Base-by-base conservation (phyloP, 2,797 vertebrate genomes). In the Gorsachius magnificus region DNA sequence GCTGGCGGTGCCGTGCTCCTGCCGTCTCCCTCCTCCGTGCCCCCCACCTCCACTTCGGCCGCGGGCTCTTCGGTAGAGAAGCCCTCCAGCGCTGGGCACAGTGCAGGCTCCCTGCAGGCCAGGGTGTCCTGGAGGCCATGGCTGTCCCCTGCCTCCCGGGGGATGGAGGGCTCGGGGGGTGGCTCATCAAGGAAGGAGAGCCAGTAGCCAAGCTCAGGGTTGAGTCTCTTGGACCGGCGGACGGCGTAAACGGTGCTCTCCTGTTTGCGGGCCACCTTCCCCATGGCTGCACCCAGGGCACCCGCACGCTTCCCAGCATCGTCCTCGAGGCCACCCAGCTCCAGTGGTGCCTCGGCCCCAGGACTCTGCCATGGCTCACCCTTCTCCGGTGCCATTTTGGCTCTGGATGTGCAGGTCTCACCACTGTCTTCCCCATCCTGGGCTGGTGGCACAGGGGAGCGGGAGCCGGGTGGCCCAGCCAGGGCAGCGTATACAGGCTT, bases 161-260 rank as follows among this genome's bases (percentile, higher is more conserved):
- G 68, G 36, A 41, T 6, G 2, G 68, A 16, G n/a, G 83, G 10
- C 61, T 95, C 89, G 0, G 72, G 13, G 9, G 64, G 76, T 0
- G 95, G 50, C 58, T 98, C 92, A 0, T 98, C 97, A 0, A 96
- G 90, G 91, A 98, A 98, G 3, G 97, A 93, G 13, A 98, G 91
- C 98, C 98, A 98, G 65, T 99, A 96, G 89, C 99, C 85, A 85
- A 99, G 96, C 98, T 99, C 96, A 0, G 99, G 99, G 80, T 99
- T 99, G 96, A 99, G 98, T 74, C 99, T 99, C 25, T 99, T 98
- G 33, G 99, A 99, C 14, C 99, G 99, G 33, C 99, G 98, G 15
- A 99, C 99, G 0, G 99, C 99, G 71, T 97, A 99, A 98, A 90
- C 87, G 33, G 95, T 97, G 93, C 61, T 97, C 38, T 97, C 98